These are phyloP conservation scores for Parus major DNA, from an alignment of 2,113 vertebrate genomes.

Conservation along the genomic window DNA sequence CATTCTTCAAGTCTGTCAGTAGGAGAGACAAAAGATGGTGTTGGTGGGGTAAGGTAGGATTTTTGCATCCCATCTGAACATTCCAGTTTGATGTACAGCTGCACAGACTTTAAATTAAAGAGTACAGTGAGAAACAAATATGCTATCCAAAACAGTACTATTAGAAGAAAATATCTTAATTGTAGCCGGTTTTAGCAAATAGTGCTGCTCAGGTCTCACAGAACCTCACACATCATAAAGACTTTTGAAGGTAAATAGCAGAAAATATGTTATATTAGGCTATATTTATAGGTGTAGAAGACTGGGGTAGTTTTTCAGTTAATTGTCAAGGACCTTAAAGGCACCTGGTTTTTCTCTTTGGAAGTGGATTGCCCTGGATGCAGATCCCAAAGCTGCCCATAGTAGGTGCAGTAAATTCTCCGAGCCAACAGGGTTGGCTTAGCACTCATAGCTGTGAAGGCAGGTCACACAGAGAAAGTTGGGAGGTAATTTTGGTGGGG, in stretches of 20 bases:
- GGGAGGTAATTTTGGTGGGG: neutral
- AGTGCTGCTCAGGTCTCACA: neutral
- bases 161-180: neutral
- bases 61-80: neutral
- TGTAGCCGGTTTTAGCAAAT: neutral
- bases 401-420: fast-evolving
- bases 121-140: neutral
- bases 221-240: neutral
- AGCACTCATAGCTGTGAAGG: fast-evolving
- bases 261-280: neutral
- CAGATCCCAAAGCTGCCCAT: neutral
- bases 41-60: neutral
- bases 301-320: neutral
- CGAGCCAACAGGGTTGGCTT: fast-evolving
- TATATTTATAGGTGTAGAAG: neutral
- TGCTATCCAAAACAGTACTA: neutral
- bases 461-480: fast-evolving
- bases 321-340: neutral
- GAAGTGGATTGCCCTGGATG: neutral
- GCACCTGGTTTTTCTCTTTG: neutral
- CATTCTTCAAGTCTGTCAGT: neutral
- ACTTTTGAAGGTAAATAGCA: neutral
- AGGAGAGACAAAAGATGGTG: neutral
- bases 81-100: neutral
- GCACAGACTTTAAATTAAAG: neutral